Evolutionary conservation across 1,140 invertebrate genomes (phyloP), one percentile per base, ranked within the genome.

Genomic region (Drosophila suzukii): DNA sequence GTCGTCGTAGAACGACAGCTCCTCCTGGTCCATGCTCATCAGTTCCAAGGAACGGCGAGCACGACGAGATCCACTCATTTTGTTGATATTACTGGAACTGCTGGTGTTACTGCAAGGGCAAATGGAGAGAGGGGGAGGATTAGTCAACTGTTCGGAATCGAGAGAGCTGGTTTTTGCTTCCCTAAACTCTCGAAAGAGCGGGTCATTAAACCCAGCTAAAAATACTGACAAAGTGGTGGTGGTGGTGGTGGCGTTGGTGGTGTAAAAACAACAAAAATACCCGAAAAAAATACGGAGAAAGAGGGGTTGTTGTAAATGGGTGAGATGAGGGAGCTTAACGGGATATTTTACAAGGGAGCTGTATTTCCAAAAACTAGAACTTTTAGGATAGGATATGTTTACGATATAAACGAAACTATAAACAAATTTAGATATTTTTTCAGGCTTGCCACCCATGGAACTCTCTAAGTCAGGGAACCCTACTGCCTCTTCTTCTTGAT

Each of bases 201-300:
- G 84, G 84, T 89, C 84, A 89, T 84, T 89, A 89, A 89, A 89
- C 84, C 60, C 85, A 78, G 81, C 85, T 89, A 89, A 89, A 89
- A 89, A 89, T 89, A 83, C 63, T 72, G 55, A 61, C 79, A 77
- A 32, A 72, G 38, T 39, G 50, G 57, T 49, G 77, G 78, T 44
- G 82, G 24, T 51, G 61, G 43, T 67, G 67, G 83, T 75, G 83
- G 83, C 77, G 78, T 78, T 67, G 66, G 75, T 50, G 56, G 70
- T 66, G 58, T 57, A 85, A 77, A 62, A 62, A 66, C 65, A 79
- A 80, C 62, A 78, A 68, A n/a, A 55, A 50, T 24, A 54, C n/a
- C n/a, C n/a, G 15, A 59, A 17, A 24, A 57, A 39, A 41, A 56
- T 34, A 34, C 32, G 32, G 20, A 43, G 3, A 15, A 17, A 39